A percentile compares a stretch with the other conserved stretches of the same genome.
Conservation (phyloP, 2,888 invertebrate species). For the Nowickia ferox region DNA sequence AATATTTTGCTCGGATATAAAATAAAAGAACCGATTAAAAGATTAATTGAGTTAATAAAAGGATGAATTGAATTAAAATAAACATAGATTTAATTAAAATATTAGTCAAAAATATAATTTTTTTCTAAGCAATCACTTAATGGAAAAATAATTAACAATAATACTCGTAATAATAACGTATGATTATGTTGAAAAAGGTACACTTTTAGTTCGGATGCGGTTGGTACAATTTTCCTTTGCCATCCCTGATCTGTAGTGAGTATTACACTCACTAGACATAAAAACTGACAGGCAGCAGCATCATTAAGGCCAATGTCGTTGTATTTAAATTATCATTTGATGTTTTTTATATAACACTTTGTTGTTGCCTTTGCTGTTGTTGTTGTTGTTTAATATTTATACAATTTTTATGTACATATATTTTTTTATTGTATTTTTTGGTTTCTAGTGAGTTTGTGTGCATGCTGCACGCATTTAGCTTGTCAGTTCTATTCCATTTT, state of each 20-base stretch:
- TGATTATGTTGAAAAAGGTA: too few species aligned
- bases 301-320: conserved; percentile 72
- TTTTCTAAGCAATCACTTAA: too few species aligned
- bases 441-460: conserved; percentile 58
- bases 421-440: conserved; percentile 35
- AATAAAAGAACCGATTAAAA: too few species aligned
- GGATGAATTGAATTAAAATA: too few species aligned
- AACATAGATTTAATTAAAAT: too few species aligned
- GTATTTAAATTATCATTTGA: conserved; percentile 70
- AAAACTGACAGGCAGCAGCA: conserved; percentile 63
- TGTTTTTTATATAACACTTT: conserved; percentile 49
- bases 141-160: too few species aligned
- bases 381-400: conserved; percentile 37
- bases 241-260: conserved; percentile 44
- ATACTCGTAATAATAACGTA: too few species aligned
- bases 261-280: conserved; percentile 58
- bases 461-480: conserved; percentile 71
- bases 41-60: too few species aligned
- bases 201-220: background rate
- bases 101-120: too few species aligned
- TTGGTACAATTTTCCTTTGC: background rate
- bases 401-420: conserved; percentile 19
- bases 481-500: conserved; percentile 68
- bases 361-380: conserved; percentile 35
- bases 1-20: too few species aligned